Percentiles rank a stretch among this genome's conserved stretches.
Conservation (phyloP, 2,113 vertebrate species). For the Chamaea fasciata region DNA sequence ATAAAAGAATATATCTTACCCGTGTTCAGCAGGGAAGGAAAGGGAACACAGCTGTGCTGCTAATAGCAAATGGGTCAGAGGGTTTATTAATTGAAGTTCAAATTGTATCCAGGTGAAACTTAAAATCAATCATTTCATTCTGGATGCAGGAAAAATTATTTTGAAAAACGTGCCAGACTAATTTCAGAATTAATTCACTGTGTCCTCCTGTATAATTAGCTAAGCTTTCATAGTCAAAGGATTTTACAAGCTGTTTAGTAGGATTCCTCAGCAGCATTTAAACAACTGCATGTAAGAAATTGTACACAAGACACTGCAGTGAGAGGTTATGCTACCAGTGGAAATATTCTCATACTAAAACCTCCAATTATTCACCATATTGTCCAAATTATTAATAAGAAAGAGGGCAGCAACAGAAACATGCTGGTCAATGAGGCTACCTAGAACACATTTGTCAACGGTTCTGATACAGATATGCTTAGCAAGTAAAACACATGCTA, state of each 20-base stretch:
- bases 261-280: neutral
- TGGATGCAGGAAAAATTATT: neutral
- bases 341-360: neutral
- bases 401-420: neutral
- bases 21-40: neutral
- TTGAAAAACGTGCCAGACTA: neutral
- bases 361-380: neutral
- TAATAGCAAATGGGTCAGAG: neutral
- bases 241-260: neutral
- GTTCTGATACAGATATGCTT: neutral
- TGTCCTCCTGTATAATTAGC: neutral
- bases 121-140: neutral
- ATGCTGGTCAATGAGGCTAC: neutral
- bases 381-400: neutral
- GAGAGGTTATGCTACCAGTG: neutral
- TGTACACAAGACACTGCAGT: neutral
- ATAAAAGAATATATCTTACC: neutral
- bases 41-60: neutral
- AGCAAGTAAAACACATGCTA: slow-evolving; percentile 8
- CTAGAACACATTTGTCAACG: neutral
- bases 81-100: neutral
- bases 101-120: neutral
- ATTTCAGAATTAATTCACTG: neutral
- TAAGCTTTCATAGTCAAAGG: neutral
- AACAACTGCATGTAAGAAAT: neutral